These are phyloP conservation scores for Eulemur macaco DNA, from an alignment of 2,113 vertebrate genomes.

Conservation along the genomic window DNA sequence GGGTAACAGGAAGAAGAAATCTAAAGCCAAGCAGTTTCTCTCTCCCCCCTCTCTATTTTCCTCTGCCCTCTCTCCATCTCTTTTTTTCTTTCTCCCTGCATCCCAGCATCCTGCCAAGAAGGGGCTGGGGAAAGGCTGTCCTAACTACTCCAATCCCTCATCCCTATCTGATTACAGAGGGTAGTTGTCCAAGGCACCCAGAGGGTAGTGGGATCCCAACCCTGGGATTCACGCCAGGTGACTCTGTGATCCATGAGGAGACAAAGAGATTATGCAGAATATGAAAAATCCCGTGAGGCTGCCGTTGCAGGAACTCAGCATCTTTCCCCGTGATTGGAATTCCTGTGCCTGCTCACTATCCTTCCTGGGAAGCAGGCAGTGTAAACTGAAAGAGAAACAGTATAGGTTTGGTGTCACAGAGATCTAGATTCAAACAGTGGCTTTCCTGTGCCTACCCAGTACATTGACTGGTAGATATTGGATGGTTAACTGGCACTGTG, in stretches of 20 bases:
- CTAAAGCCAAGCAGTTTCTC: not conserved
- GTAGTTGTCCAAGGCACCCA: not conserved
- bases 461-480: not conserved
- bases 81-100: conserved; percentile 7
- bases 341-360: not conserved
- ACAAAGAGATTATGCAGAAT: not conserved
- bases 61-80: no score
- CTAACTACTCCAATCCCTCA: fast-evolving
- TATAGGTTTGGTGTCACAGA: not conserved
- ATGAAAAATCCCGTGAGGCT: not conserved
- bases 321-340: not conserved
- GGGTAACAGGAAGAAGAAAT: not conserved
- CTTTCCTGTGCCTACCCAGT: not conserved
- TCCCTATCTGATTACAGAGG: not conserved
- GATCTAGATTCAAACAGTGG: not conserved
- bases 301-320: not conserved
- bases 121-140: not conserved
- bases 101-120: not conserved
- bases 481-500: not conserved
- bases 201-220: not conserved
- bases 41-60: not conserved
- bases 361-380: not conserved
- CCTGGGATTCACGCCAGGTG: not conserved
- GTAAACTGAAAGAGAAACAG: not conserved
- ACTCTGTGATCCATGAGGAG: not conserved